phyloP scores from a whole-genome alignment of 2,888 invertebrate genomes.

The Rhagonycha fulva region DNA sequence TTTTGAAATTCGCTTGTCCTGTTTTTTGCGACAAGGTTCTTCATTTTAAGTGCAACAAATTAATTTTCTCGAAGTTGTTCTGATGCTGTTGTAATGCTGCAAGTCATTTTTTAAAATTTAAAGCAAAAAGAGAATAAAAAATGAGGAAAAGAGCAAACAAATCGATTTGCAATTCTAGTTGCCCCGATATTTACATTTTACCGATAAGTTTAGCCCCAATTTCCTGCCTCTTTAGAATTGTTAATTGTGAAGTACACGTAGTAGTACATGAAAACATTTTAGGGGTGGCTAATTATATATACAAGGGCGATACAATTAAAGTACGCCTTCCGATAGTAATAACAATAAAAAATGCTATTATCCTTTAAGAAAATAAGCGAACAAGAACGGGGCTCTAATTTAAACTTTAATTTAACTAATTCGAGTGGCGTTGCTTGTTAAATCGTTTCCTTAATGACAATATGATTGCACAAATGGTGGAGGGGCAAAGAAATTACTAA shows the following conservation, averaged over 20 bases:
- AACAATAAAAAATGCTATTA: constrained; percentile 32
- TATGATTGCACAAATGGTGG: constrained; percentile 32
- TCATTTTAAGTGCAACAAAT: neutral
- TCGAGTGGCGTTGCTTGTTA: constrained; percentile 36
- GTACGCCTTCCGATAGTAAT: constrained; percentile 31
- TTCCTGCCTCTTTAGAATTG: constrained; percentile 10
- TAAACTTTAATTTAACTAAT: constrained; percentile 40
- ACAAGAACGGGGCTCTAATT: constrained; percentile 27
- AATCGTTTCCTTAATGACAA: constrained; percentile 39
- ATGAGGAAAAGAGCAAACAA: neutral
- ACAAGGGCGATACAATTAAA: constrained; percentile 27
- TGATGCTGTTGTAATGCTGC: neutral
- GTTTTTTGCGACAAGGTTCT: neutral
- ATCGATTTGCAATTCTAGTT: neutral
- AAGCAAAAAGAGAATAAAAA: neutral
- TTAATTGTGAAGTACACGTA: constrained; percentile 15
- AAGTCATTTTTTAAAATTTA: neutral
- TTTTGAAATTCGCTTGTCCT: neutral
- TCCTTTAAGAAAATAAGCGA: constrained; percentile 27
- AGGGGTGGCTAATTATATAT: constrained; percentile 21
- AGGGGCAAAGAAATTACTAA: constrained; percentile 15
- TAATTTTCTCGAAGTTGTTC: neutral
- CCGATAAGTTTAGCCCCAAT: neutral
- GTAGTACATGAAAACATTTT: constrained; percentile 9
- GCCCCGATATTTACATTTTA: neutral